Conservation (phyloP, 2,888 invertebrate genomes). For the Melanostoma mellinum region DNA sequence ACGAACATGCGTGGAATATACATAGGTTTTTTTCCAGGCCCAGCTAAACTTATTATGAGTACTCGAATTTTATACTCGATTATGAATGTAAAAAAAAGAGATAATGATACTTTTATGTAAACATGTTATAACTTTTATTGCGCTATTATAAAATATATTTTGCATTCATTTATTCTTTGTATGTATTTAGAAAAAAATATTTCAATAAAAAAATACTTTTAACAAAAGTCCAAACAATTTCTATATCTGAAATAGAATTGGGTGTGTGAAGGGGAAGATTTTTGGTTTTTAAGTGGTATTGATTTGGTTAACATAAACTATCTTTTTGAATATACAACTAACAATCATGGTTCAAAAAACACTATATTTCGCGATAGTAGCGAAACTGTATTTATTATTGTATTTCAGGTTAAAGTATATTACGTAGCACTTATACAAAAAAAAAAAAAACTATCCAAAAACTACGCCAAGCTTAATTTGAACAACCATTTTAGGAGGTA, state of each 20-base stretch:
- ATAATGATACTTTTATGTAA: conserved; percentile 1
- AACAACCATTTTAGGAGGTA: too few species aligned
- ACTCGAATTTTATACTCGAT: neutral
- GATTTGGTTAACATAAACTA: too few species aligned
- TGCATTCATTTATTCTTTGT: conserved; percentile 1
- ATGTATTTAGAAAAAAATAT: neutral
- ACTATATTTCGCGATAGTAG: too few species aligned
- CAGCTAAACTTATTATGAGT: neutral
- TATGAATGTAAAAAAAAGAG: neutral
- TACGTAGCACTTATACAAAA: too few species aligned
- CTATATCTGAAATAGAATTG: conserved; percentile 1
- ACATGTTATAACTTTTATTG: conserved; percentile 15
- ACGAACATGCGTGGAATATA: too few species aligned
- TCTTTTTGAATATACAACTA: too few species aligned
- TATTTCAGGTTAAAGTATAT: too few species aligned
- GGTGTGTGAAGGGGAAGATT: neutral
- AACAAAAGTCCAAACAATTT: neutral
- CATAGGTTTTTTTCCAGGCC: neutral
- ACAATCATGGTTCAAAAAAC: too few species aligned
- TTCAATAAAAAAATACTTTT: conserved; percentile 14
- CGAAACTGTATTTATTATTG: too few species aligned
- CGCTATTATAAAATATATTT: conserved; percentile 11
- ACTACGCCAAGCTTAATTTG: too few species aligned
- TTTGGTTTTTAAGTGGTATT: neutral
- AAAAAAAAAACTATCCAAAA: too few species aligned